Base-by-base conservation (phyloP, 2,888 invertebrate genomes). In the Amorpha juglandis region DNA sequence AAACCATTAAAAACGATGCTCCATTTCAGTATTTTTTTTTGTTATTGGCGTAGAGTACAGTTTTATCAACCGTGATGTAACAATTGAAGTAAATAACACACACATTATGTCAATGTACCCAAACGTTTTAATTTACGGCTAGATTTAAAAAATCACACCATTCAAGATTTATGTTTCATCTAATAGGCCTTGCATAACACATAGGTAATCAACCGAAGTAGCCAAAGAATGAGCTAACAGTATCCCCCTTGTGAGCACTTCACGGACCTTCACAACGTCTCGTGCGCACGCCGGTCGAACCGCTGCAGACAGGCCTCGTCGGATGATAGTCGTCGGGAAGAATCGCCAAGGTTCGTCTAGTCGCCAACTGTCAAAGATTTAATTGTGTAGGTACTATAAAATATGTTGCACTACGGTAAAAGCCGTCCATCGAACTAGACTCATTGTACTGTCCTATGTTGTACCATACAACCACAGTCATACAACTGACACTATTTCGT, bases 151-250 rank as follows among this genome's bases (percentile, higher is more conserved):
- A 33, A 0, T 19, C 4, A 62, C 9, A 14, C n/a, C 21, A 6
- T 33, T 48, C n/a, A 35, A 38, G 19, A 19, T 45, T 75, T 74
- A 88, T 12, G 82, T 70, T 67, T 92, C 92, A 50, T 93, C 92
- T 4, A 93, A 82, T 1, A 93, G 77, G 1, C 91, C 89, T 70
- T 92, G 93, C 90, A 93, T 92, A 63, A 93, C 92, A 67, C 90
- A 91, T 7, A 93, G 81, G 70, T 93, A 93, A 76, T 93, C 93
- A 3, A 93, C 86, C 9, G 93, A 92, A 4, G 93, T 93, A 33
- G 93, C 92, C 4, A 93, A 80, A 0, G 93, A 93, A 76, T 93
- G 92, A 0, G 84, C 84, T 1, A 93, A 86, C 16, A 93, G 80
- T 33, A 93, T 87, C 19, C 87, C 88, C 19, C 93, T 79, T 0